Percentiles rank a stretch among this genome's conserved stretches.
Evolutionary conservation across 2,113 vertebrate genomes (phyloP).

Genomic region (Ploceus nigricollis): DNA sequence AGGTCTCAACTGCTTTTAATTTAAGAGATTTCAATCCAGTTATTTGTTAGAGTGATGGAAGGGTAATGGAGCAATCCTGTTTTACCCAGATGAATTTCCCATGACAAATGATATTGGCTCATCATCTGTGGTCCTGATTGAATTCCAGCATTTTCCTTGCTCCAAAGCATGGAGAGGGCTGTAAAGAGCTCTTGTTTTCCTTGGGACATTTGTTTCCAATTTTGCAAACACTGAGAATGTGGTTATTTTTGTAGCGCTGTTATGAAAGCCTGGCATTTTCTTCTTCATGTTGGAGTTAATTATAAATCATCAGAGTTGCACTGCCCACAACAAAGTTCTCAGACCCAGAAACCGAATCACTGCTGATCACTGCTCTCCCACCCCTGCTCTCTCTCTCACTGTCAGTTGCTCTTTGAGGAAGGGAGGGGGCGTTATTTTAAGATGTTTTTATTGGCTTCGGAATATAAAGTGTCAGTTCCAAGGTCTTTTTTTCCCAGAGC

Average conservation of each 20-base stretch:
- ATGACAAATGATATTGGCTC: constrained; percentile 86
- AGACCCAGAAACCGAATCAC: constrained; percentile 79
- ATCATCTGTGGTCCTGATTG: constrained; percentile 80
- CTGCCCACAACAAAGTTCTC: constrained; percentile 83
- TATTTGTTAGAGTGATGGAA: constrained; percentile 72
- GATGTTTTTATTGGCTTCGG: constrained; percentile 91
- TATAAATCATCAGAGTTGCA: constrained; percentile 78
- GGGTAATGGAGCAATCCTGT: constrained; percentile 74
- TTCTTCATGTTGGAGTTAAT: constrained; percentile 86
- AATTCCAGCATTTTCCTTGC: constrained; percentile 75
- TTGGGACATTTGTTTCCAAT: constrained; percentile 90
- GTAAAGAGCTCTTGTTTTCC: constrained; percentile 78
- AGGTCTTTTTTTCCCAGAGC: constrained; percentile 91
- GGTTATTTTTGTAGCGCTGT: constrained; percentile 84
- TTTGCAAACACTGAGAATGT: constrained; percentile 78
- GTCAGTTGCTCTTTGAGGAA: constrained; percentile 70
- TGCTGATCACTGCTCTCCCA: constrained; percentile 72
- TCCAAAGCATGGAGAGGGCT: constrained; percentile 74
- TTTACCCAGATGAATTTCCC: constrained; percentile 86
- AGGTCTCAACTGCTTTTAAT: constrained; percentile 69
- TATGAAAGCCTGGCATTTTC: constrained; percentile 89
- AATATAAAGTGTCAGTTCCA: constrained; percentile 84
- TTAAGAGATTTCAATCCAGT: constrained; percentile 62
- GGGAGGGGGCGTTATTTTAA: constrained; percentile 87
- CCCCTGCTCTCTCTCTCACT: constrained; percentile 70